Evolutionary conservation across 2,797 vertebrate species (phyloP), one percentile per base, ranked within the genome.

Genomic region (Poliocrania exsul): DNA sequence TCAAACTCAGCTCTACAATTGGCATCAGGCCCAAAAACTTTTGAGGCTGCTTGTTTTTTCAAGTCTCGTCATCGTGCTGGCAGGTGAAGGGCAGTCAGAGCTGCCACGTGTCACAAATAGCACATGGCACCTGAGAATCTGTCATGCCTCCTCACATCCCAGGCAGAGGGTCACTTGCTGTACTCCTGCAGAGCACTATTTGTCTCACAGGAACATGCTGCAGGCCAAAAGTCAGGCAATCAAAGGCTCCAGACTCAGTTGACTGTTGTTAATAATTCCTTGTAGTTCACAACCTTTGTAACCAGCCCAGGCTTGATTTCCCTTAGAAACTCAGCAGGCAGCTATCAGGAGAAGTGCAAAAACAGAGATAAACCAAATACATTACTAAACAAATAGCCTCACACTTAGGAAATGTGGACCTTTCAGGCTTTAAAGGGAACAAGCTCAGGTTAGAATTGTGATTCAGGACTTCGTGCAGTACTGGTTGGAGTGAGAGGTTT

Each of bases 261-360:
- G 82, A 79, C 80, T 84, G 58, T 38, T 93, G 94, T 96, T 96
- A 96, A 96, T 96, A 92, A 95, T 97, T 97, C 85, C 78, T 93
- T 53, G 66, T 54, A 88, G 89, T 91, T 96, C 91, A 91, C 56
- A 94, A 88, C 85, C 92, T 96, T 95, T 96, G 75, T 91, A 94
- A 92, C 85, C 19, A 81, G 37, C 49, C 56, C 1, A 5, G 66
- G 44, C 60, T 81, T 73, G 58, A 47, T 88, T 93, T 86, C 70
- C 50, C 66, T 81, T 25, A 71, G 70, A 26, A 78, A 77, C 40
- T 62, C 0, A 0, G 44, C 54, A 60, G 44, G 73, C 44, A 92
- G 80, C 53, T 92, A 26, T 70, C 4, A 0, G 81, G 51, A 85
- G 58, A 96, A 77, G 91, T 94, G 80, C 0, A 1, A 94, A 94